A percentile compares a stretch with the other conserved stretches of the same genome.
phyloP scores from a whole-genome alignment of 2,797 vertebrate species.

The Lepus townsendii region DNA sequence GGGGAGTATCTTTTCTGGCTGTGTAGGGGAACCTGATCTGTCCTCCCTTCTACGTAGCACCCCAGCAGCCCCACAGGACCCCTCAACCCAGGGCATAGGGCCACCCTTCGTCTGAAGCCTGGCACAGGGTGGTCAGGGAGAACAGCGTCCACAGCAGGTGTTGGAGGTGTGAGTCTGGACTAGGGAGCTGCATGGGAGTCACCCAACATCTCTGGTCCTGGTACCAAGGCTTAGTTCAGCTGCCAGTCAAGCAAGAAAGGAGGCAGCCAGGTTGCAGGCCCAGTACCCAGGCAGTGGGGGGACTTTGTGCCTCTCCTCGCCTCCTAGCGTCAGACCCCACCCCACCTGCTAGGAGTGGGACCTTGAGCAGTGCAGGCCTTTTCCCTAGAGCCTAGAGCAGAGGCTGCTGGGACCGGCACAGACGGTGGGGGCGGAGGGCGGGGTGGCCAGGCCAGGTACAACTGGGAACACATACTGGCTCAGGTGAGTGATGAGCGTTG shows the following conservation, averaged over 20 bases:
- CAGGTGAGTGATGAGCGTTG: too few species aligned
- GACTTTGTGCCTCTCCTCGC: neutral
- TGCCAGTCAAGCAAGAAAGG: too few species aligned
- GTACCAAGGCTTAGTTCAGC: too few species aligned
- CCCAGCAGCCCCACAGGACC: too few species aligned
- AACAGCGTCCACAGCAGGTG: neutral
- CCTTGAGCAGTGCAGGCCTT: conserved; percentile 29
- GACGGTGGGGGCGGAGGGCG: too few species aligned
- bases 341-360: neutral
- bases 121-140: neutral
- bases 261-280: too few species aligned
- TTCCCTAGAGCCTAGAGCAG: neutral
- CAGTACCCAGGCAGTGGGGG: too few species aligned
- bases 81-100: neutral
- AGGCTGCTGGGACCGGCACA: neutral
- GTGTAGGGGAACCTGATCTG: neutral
- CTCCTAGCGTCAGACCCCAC: neutral
- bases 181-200: neutral
- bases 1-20: neutral
- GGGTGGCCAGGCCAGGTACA: conserved; percentile 28
- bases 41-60: neutral
- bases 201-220: too few species aligned
- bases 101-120: neutral
- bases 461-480: conserved; percentile 56
- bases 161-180: neutral